Percentiles rank a stretch among this genome's conserved stretches.
These are phyloP conservation scores for Dryococelus australis DNA, from an alignment of 2,888 invertebrate species.

Conservation along the genomic window DNA sequence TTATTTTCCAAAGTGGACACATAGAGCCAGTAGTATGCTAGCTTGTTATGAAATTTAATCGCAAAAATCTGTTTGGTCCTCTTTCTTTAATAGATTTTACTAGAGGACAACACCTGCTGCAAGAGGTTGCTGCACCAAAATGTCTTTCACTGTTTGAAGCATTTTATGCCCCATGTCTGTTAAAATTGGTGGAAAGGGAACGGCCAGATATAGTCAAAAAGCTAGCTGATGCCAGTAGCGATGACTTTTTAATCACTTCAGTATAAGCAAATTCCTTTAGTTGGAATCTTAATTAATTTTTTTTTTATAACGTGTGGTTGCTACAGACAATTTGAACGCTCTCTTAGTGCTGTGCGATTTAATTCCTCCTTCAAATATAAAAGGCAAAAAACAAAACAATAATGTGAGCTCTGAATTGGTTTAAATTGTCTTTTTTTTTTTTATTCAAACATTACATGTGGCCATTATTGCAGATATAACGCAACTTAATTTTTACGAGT, in stretches of 20 bases:
- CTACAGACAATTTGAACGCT: background rate
- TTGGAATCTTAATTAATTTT: too few species aligned
- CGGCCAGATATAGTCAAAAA: background rate
- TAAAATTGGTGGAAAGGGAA: background rate
- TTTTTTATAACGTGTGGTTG: background rate
- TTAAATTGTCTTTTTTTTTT: too few species aligned
- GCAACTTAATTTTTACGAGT: too few species aligned
- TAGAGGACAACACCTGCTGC: background rate
- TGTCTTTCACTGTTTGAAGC: background rate
- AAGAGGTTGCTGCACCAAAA: background rate
- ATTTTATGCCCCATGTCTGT: background rate
- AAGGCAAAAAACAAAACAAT: background rate
- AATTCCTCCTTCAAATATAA: background rate
- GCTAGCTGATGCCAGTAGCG: background rate
- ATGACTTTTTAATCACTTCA: background rate
- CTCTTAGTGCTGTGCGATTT: background rate
- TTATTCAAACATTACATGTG: too few species aligned
- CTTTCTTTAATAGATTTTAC: background rate
- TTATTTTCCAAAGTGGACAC: too few species aligned
- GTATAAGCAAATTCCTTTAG: background rate
- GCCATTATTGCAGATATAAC: too few species aligned
- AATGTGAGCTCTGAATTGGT: background rate
- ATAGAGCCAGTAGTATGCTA: too few species aligned
- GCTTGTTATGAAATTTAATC: background rate
- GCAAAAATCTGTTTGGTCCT: too few species aligned